Percentiles rank a stretch among this genome's conserved stretches.
These are phyloP conservation scores for Falco punctatus DNA, from an alignment of 2,113 vertebrate genomes.

Conservation along the genomic window DNA sequence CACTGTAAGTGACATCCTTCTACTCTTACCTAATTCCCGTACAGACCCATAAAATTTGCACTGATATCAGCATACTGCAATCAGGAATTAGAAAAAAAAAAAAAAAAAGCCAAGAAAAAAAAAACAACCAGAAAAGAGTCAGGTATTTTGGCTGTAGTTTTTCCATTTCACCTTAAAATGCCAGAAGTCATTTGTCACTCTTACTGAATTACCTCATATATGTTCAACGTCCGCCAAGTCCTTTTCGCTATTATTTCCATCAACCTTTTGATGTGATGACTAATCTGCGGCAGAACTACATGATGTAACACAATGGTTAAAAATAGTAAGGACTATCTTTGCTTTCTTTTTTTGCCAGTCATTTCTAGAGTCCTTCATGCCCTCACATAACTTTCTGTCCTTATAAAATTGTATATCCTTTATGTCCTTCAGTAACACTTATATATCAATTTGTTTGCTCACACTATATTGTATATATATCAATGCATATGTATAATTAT, in stretches of 20 bases:
- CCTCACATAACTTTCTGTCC: not conserved
- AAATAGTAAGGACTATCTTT: conserved; percentile 41
- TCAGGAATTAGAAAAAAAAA: not conserved
- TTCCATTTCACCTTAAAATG: conserved; percentile 54
- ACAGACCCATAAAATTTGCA: not conserved
- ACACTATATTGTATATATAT: not conserved
- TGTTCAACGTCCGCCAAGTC: conserved; percentile 24
- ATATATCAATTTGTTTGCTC: not conserved
- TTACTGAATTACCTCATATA: conserved; percentile 36
- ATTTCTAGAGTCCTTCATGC: not conserved
- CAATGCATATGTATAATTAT: not conserved
- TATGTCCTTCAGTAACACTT: not conserved
- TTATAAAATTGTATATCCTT: not conserved
- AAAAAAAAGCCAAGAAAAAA: not conserved
- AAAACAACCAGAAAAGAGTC: not conserved
- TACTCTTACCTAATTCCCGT: not conserved
- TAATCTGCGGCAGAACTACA: conserved; percentile 40
- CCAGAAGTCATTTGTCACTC: conserved; percentile 46
- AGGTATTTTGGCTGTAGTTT: not conserved
- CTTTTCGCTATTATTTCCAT: conserved; percentile 53
- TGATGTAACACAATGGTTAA: conserved; percentile 54
- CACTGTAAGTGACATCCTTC: not conserved
- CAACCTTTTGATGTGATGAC: conserved; percentile 49
- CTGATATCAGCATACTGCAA: not conserved
- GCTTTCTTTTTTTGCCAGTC: conserved; percentile 3